Conservation (phyloP, 2,113 vertebrate genomes). For the Fulica atra region DNA sequence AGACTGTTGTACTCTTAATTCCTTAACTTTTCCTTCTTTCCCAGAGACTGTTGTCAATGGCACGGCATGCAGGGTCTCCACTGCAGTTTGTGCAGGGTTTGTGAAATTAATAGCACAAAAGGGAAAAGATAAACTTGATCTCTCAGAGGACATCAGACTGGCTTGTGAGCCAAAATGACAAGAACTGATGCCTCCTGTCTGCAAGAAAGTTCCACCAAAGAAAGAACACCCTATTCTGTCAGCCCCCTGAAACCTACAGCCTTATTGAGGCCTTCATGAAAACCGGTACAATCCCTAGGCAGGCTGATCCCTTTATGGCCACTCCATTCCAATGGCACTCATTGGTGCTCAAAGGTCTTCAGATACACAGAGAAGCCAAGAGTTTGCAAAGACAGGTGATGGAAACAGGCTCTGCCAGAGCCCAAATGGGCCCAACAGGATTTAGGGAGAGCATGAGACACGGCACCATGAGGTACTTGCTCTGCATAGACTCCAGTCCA, state of each 20-base stretch:
- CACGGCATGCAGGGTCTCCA: accelerated
- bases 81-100: not conserved
- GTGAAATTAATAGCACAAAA: not conserved
- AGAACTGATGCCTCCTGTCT: not conserved
- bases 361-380: not conserved
- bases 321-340: accelerated
- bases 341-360: not conserved
- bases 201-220: not conserved
- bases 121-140: not conserved
- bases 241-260: not conserved
- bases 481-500: not conserved
- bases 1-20: not conserved
- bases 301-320: not conserved
- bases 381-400: not conserved
- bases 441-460: not conserved
- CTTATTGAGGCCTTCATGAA: not conserved
- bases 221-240: not conserved
- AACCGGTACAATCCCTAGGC: not conserved
- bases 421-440: not conserved
- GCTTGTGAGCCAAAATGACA: not conserved
- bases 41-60: not conserved
- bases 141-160: not conserved
- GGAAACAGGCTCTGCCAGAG: not conserved
- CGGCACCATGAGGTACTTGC: not conserved
- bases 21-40: not conserved